Percentiles rank a stretch among this genome's conserved stretches.
Evolutionary conservation across 2,888 invertebrate genomes (phyloP).

Genomic region (Heliconius charithonia): DNA sequence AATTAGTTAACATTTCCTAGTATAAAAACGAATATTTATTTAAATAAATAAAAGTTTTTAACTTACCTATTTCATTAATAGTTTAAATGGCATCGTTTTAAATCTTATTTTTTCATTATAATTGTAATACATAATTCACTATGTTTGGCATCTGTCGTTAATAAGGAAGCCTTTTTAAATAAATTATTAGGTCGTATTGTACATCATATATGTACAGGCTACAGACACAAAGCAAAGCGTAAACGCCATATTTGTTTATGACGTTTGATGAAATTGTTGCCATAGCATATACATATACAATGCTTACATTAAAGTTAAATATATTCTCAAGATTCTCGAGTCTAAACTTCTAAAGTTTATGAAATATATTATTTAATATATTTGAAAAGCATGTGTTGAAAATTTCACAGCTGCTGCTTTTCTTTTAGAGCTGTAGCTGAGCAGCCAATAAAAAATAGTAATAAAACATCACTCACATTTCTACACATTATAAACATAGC

Average conservation of each 20-base stretch:
- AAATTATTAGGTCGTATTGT: conserved; percentile 35
- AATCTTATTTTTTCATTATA: conserved; percentile 1
- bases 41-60: conserved; percentile 24
- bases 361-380: too few species aligned
- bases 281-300: conserved; percentile 15
- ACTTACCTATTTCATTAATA: conserved; percentile 22
- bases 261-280: conserved; percentile 31
- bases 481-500: too few species aligned
- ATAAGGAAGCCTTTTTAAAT: conserved; percentile 29
- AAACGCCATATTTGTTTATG: conserved; percentile 39
- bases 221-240: conserved; percentile 24
- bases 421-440: too few species aligned
- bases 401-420: too few species aligned
- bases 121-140: conserved; percentile 30
- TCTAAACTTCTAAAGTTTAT: too few species aligned
- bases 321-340: too few species aligned
- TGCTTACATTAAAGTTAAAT: conserved; percentile 4
- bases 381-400: too few species aligned
- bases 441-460: too few species aligned
- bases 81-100: not conserved
- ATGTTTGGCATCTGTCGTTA: conserved; percentile 5
- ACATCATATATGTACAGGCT: conserved; percentile 25
- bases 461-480: too few species aligned
- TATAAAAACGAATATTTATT: conserved; percentile 29
- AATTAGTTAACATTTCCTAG: conserved; percentile 27